A percentile compares a stretch with the other conserved stretches of the same genome.
phyloP scores from a whole-genome alignment of 2,113 vertebrate species.

The Xiphias gladius region DNA sequence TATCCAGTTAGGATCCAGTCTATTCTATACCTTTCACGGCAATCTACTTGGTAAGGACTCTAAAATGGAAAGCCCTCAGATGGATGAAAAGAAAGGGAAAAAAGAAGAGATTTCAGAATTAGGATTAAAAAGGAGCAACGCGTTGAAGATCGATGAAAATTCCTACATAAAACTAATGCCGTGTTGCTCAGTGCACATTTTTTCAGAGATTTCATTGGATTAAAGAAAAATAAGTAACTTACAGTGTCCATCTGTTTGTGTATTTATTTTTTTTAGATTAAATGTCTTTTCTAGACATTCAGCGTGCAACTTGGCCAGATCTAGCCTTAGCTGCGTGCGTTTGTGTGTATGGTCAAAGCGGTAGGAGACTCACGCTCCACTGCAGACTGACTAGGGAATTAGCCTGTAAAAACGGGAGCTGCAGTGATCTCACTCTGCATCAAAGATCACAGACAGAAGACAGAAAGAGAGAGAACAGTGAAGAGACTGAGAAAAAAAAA shows the following conservation, averaged over 20 bases:
- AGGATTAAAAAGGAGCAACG: neutral
- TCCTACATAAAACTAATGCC: neutral
- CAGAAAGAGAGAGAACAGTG: neutral
- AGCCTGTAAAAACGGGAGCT: constrained; percentile 21
- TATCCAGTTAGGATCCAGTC: too few relatives aligned
- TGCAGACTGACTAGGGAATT: constrained; percentile 36
- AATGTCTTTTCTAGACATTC: neutral
- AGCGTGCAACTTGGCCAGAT: neutral
- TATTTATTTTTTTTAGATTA: neutral
- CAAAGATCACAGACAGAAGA: constrained; percentile 34
- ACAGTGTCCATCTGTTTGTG: neutral
- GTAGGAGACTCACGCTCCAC: constrained; percentile 31
- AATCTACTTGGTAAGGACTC: neutral
- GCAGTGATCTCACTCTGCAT: constrained; percentile 59
- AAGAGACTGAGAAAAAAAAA: neutral
- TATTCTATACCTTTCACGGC: neutral
- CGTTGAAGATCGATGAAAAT: neutral
- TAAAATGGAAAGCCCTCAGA: neutral
- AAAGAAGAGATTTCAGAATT: too few relatives aligned
- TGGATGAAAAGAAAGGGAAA: neutral
- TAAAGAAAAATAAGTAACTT: too few relatives aligned
- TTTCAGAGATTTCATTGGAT: neutral
- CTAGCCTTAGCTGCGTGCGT: neutral
- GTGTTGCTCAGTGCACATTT: neutral
- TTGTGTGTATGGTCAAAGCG: constrained; percentile 6